Base-by-base conservation (phyloP, 2,888 invertebrate species). In the Conchocele bisecta region DNA sequence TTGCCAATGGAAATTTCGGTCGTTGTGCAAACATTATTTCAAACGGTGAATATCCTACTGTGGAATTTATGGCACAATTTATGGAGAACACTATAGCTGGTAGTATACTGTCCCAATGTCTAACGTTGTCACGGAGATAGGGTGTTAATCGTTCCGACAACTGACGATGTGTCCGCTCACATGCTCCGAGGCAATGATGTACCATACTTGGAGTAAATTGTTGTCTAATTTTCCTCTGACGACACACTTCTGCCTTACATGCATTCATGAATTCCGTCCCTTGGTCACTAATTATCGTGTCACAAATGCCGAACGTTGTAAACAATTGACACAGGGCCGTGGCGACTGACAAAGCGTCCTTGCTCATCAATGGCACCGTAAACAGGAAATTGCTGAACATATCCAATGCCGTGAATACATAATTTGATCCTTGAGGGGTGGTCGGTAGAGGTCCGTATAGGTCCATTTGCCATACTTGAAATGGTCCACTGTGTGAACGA, bases 161-260 rank as follows among this genome's bases (percentile, higher is more conserved):
- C 37, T 57, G 65, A 11, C 57, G 20, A 29, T 75, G 74, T n/a
- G 58, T 48, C 2, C 65, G 60, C 35, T 75, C 61, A 46, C 60
- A 65, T 5, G 68, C 68, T 13, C 61, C 69, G 41, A 75, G 41
- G 24, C 75, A 75, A 28, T 70, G 61, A 37, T 75, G 75, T 11
- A 67, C 65, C 53, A 58, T 75, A 31, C 59, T 64, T 1, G 68
- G 66, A 17, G 75, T 74, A 33, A 71, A 76, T 29, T 80, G 54
- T 51, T 72, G 59, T 7, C 37, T 31, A n/a, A 72, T 46, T n/a
- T 66, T 39, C 15, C 76, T 33, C 31, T 71, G 20, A 28, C 56
- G 33, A 53, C 69, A 72, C 11, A 79, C 35, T 48, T 75, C 60
- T 15, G 29, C 17, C 13, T 63, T 74, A 17, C 67, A 56, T 50